phyloP scores from a whole-genome alignment of 2,797 vertebrate genomes.

The Macropodus opercularis region DNA sequence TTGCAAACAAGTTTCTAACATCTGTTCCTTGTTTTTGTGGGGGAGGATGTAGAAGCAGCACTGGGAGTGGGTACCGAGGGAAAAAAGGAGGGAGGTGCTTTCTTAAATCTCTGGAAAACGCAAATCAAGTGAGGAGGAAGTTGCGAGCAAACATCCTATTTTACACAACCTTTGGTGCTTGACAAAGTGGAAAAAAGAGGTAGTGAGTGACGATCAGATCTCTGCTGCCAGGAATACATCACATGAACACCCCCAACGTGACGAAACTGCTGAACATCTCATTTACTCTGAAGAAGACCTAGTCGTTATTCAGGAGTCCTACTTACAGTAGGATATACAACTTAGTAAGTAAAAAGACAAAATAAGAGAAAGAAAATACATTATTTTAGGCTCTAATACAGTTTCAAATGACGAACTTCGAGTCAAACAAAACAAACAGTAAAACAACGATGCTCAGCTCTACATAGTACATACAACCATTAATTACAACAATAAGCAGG shows the following conservation, averaged over 20 bases:
- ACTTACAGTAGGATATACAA: too few relatives aligned
- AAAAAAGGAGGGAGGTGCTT: slow-evolving; percentile 43
- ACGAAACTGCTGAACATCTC: slow-evolving; percentile 4
- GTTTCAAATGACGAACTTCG: too few relatives aligned
- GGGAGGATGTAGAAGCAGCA: slow-evolving; percentile 71
- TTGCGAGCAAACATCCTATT: slow-evolving; percentile 34
- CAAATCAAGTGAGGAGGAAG: slow-evolving; percentile 39
- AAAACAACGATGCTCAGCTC: too few relatives aligned
- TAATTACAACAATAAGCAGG: too few relatives aligned
- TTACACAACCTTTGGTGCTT: slow-evolving; percentile 21
- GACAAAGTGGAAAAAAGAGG: not conserved
- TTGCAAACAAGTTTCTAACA: slow-evolving; percentile 73
- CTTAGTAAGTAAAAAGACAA: too few relatives aligned
- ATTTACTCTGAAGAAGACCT: not conserved
- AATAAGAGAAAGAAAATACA: too few relatives aligned
- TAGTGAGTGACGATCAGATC: slow-evolving; percentile 7
- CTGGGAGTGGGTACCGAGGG: slow-evolving; percentile 26
- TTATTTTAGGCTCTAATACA: too few relatives aligned
- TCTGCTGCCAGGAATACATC: slow-evolving; percentile 9
- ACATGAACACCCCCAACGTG: slow-evolving; percentile 26
- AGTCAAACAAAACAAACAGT: too few relatives aligned
- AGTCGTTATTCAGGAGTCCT: not conserved
- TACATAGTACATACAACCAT: too few relatives aligned
- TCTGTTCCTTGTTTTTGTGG: slow-evolving; percentile 78
- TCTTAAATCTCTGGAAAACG: slow-evolving; percentile 59